Evolutionary conservation across 2,113 vertebrate species (phyloP).

Genomic region (Neotragus pygmaeus): DNA sequence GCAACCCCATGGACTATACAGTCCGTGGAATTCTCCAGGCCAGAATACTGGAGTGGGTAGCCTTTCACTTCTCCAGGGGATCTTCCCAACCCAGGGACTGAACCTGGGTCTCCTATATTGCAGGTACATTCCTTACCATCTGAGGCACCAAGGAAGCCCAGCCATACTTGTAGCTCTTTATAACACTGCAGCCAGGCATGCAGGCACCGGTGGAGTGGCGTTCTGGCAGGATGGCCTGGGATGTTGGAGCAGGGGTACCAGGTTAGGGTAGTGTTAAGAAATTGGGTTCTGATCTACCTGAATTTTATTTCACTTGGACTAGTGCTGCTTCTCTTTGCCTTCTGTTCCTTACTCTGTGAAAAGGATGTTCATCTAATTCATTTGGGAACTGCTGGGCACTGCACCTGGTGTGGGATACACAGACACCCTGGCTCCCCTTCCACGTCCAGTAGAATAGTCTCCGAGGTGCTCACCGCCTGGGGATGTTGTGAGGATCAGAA

Average conservation of each 20-base stretch:
- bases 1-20: background rate
- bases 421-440: background rate
- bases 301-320: background rate
- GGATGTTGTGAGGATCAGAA: background rate
- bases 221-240: accelerated
- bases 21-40: background rate
- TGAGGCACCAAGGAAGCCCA: background rate
- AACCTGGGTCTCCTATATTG: background rate
- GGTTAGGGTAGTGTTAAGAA: background rate
- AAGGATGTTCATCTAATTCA: background rate
- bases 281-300: background rate
- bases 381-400: background rate
- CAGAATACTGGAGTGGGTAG: background rate
- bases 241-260: background rate
- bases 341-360: background rate
- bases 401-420: background rate
- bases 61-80: background rate
- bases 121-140: background rate
- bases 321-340: background rate
- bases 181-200: background rate
- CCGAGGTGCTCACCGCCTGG: background rate
- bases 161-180: background rate
- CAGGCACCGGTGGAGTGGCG: background rate
- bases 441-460: background rate
- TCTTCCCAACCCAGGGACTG: background rate